Conservation (phyloP, 2,797 vertebrate genomes). For the Chaunax sp. region DNA sequence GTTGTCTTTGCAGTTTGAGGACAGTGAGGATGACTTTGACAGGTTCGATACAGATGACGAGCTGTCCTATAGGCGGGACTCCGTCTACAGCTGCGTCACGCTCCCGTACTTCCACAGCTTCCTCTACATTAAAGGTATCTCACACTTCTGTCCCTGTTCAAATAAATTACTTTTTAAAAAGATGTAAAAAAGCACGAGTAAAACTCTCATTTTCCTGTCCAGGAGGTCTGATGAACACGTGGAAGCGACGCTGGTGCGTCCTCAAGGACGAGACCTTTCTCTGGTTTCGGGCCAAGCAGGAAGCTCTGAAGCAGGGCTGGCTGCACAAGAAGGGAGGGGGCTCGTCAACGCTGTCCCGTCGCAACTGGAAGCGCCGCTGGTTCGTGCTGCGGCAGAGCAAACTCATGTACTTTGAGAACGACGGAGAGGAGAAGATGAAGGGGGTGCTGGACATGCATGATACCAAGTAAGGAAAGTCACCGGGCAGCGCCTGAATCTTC, state of each 20-base stretch:
- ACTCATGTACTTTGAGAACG: constrained; percentile 96
- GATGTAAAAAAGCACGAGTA: too few species aligned
- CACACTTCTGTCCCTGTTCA: not conserved
- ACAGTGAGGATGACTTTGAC: constrained; percentile 97
- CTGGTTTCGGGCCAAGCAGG: constrained; percentile 98
- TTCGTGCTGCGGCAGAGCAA: constrained; percentile 95
- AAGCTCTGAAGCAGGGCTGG: constrained; percentile 98
- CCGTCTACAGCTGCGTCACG: constrained; percentile 96
- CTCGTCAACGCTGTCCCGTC: constrained; percentile 93
- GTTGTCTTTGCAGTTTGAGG: constrained; percentile 87
- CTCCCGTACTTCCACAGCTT: constrained; percentile 98
- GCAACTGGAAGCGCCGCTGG: constrained; percentile 99
- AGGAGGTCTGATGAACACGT: constrained; percentile 96
- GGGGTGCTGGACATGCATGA: constrained; percentile 91
- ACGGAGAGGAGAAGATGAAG: constrained; percentile 94
- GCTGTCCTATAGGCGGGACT: constrained; percentile 92
- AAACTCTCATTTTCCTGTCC: not conserved
- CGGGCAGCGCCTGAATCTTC: too few species aligned
- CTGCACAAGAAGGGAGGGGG: constrained; percentile 96
- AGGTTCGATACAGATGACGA: constrained; percentile 95
- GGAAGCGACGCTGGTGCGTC: constrained; percentile 98
- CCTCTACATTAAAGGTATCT: constrained; percentile 94
- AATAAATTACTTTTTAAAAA: too few species aligned
- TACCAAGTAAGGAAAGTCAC: constrained; percentile 85
- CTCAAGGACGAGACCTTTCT: constrained; percentile 97